phyloP scores from a whole-genome alignment of 2,797 vertebrate species.

The Echiichthys vipera region DNA sequence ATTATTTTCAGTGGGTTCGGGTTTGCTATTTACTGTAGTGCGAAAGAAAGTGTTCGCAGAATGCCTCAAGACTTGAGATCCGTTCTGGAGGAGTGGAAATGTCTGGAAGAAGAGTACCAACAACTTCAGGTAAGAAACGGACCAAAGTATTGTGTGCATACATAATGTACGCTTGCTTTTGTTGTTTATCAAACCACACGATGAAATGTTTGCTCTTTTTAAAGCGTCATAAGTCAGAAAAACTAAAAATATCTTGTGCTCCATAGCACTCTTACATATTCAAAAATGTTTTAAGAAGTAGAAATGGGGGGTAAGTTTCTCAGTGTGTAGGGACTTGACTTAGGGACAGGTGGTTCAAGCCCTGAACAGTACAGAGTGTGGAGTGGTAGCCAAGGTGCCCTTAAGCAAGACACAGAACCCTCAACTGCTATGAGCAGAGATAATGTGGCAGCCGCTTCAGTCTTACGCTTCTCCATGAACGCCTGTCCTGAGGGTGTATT shows the following conservation, averaged over 20 bases:
- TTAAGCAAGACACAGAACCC: no score
- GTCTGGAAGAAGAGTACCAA: conserved; percentile 89
- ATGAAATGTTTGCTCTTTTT: neutral
- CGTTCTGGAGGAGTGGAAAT: conserved; percentile 88
- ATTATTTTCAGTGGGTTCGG: neutral
- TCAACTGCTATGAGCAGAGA: no score
- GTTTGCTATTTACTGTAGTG: neutral
- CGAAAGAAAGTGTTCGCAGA: conserved; percentile 11
- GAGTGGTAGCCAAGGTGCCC: no score
- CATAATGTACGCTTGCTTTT: neutral
- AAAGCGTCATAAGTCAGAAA: neutral
- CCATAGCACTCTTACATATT: no score
- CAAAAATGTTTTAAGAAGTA: neutral
- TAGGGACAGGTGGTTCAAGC: no score
- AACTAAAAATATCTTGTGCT: no score
- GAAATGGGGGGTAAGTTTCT: no score
- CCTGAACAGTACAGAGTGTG: no score
- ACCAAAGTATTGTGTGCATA: neutral
- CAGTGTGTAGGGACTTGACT: no score
- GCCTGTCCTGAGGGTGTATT: no score
- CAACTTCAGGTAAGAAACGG: conserved; percentile 87
- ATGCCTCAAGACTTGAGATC: conserved; percentile 72
- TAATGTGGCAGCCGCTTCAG: no score
- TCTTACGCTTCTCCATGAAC: no score
- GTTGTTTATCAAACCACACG: neutral